Evolutionary conservation across 2,888 invertebrate genomes (phyloP).

Genomic region (Drosophila yooni): DNA sequence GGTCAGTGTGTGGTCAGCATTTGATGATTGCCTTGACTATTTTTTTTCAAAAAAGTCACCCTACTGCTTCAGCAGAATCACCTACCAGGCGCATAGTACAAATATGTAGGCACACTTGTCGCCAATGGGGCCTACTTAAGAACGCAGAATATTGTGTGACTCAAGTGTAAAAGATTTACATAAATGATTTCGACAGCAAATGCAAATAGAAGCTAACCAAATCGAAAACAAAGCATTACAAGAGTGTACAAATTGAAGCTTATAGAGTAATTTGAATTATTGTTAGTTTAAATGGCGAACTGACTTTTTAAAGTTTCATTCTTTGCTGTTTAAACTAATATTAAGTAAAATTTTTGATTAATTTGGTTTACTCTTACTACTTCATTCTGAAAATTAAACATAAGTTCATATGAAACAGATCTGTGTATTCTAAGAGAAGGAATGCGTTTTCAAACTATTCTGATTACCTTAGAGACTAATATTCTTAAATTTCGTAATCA

Average conservation of each 20-base stretch:
- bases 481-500: neutral
- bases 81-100: constrained; percentile 48
- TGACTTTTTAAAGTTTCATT: neutral
- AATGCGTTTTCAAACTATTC: neutral
- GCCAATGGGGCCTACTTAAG: neutral
- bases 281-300: neutral
- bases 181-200: neutral
- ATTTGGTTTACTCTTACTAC: neutral
- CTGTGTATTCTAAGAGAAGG: neutral
- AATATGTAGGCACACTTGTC: neutral
- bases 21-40: constrained; percentile 71
- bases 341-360: neutral
- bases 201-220: neutral
- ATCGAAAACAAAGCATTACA: neutral
- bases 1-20: constrained; percentile 68
- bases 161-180: neutral
- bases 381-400: neutral
- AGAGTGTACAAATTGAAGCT: neutral
- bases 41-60: constrained; percentile 32
- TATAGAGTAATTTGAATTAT: neutral
- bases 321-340: neutral
- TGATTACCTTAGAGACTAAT: neutral
- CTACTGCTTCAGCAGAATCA: constrained; percentile 44
- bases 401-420: neutral
- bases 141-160: neutral